Percentiles rank a stretch among this genome's conserved stretches.
Conservation (phyloP, 2,113 vertebrate species). For the Octodon degus region DNA sequence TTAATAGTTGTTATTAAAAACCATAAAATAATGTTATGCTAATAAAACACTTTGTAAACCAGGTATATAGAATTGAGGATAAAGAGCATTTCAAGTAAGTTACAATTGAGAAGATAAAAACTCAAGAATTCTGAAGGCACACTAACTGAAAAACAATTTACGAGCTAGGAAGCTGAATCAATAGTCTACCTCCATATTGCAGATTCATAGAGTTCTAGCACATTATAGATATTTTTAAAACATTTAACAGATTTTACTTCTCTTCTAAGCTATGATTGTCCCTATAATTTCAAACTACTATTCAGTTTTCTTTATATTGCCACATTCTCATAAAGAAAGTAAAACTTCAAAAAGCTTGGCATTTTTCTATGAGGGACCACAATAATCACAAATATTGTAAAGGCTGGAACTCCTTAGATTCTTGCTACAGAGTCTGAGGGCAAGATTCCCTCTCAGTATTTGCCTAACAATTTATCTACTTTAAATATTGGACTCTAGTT, state of each 20-base stretch:
- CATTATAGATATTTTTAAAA: conserved; percentile 9
- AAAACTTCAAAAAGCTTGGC: not conserved
- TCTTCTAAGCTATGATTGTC: not conserved
- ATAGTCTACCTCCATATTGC: not conserved
- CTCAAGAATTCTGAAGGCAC: not conserved
- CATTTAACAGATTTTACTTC: not conserved
- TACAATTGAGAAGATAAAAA: not conserved
- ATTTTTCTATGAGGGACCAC: not conserved
- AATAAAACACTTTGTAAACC: not conserved
- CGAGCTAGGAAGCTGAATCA: not conserved
- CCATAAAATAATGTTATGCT: conserved; percentile 8
- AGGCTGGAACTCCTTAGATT: not conserved
- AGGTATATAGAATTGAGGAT: not conserved
- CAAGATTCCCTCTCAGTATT: not conserved
- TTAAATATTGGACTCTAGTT: not conserved
- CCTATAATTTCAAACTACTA: not conserved
- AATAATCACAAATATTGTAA: not conserved
- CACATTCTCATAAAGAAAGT: not conserved
- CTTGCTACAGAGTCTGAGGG: not conserved
- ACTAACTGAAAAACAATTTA: not conserved
- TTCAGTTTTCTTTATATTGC: conserved; percentile 19
- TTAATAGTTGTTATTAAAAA: not conserved
- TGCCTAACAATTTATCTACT: not conserved
- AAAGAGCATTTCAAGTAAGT: conserved; percentile 7
- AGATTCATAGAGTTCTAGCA: not conserved